Evolutionary conservation across 2,888 invertebrate species (phyloP).

Genomic region (Heliconius ethilla): DNA sequence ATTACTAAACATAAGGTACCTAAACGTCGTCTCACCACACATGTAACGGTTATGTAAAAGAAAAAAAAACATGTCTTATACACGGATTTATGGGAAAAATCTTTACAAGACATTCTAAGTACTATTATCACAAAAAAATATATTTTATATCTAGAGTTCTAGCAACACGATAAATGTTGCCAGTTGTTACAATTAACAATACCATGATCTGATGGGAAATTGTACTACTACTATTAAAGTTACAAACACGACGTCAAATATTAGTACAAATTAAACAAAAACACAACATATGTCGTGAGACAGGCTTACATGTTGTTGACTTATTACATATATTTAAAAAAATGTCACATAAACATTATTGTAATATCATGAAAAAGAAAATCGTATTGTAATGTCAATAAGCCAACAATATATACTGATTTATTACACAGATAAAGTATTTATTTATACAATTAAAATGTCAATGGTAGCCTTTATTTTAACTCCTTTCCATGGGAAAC

Average conservation of each 20-base stretch:
- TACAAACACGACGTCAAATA: constrained; percentile 51
- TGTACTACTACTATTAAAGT: constrained; percentile 64
- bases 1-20: constrained; percentile 60
- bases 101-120: constrained; percentile 61
- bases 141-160: constrained; percentile 71
- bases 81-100: constrained; percentile 56
- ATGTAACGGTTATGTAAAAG: constrained; percentile 72
- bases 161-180: constrained; percentile 59
- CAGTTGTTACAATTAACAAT: constrained; percentile 54
- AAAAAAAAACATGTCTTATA: constrained; percentile 67
- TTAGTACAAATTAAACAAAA: constrained; percentile 48
- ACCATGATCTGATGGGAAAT: constrained; percentile 78
- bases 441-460: not conserved
- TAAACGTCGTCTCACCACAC: constrained; percentile 82
- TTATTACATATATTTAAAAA: constrained; percentile 3
- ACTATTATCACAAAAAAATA: constrained; percentile 79
- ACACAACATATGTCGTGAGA: constrained; percentile 82
- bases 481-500: not conserved
- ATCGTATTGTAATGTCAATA: not conserved
- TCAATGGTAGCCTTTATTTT: constrained; percentile 14
- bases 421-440: constrained; percentile 15
- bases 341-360: not conserved
- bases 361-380: not conserved
- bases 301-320: constrained; percentile 59
- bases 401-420: constrained; percentile 17